A percentile compares a stretch with the other conserved stretches of the same genome.
Evolutionary conservation across 2,888 invertebrate species (phyloP).

Genomic region (Monochamus alternatus): DNA sequence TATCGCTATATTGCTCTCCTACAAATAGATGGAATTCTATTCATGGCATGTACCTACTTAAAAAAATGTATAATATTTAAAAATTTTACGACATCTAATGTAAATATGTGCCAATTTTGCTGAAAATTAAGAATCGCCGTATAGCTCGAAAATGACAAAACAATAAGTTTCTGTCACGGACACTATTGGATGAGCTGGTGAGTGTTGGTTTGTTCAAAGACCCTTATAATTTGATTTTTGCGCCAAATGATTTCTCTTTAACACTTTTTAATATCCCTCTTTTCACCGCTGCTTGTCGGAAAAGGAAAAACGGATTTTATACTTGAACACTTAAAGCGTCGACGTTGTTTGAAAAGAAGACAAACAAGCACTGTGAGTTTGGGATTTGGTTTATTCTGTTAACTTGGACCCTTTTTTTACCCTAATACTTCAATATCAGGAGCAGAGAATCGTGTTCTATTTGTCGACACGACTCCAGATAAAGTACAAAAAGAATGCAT

Average conservation of each 20-base stretch:
- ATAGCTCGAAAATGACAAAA: too few relatives aligned
- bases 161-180: not conserved
- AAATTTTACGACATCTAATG: too few relatives aligned
- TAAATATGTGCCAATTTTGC: too few relatives aligned
- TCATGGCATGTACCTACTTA: too few relatives aligned
- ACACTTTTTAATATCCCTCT: constrained; percentile 16
- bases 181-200: too few relatives aligned
- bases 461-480: not conserved
- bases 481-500: not conserved
- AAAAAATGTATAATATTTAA: too few relatives aligned
- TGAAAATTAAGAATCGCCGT: too few relatives aligned
- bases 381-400: constrained; percentile 35
- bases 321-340: constrained; percentile 15
- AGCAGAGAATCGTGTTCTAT: constrained; percentile 2
- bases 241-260: constrained; percentile 18
- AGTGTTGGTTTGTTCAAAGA: not conserved
- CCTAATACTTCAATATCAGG: constrained; percentile 4
- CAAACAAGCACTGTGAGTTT: constrained; percentile 28
- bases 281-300: constrained; percentile 11
- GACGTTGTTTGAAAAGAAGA: constrained; percentile 27
- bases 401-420: constrained; percentile 5
- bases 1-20: too few relatives aligned
- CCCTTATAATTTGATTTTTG: not conserved
- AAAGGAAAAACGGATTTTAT: constrained; percentile 17
- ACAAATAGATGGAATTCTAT: too few relatives aligned